Percentiles rank a stretch among this genome's conserved stretches.
Conservation (phyloP, 1,140 invertebrate genomes). For the Pogonus chalceus region DNA sequence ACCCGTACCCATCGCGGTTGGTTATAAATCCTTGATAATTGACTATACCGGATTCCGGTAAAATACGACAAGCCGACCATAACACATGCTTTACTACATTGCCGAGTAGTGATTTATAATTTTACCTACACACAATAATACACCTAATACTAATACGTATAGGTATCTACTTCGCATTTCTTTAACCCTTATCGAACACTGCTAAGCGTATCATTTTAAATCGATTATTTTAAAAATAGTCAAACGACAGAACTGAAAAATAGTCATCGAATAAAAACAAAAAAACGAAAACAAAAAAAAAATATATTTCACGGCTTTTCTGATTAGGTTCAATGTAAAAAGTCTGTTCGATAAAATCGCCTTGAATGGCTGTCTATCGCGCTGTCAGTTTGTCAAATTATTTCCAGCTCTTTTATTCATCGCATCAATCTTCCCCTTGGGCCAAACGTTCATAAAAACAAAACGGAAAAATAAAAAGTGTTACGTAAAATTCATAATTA, state of each 20-base stretch:
- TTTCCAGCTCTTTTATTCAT: neutral
- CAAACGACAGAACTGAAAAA: no score
- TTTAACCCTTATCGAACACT: no score
- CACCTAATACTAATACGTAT: no score
- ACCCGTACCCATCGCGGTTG: neutral
- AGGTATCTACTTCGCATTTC: no score
- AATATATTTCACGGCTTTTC: no score
- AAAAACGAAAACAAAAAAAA: no score
- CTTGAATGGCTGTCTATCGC: slow-evolving; percentile 2
- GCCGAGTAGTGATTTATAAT: neutral
- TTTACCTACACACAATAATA: neutral
- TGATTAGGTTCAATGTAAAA: neutral
- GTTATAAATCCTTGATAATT: slow-evolving; percentile 30
- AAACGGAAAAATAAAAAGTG: neutral
- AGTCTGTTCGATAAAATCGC: neutral
- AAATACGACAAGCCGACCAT: slow-evolving; percentile 2
- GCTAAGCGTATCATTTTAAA: no score
- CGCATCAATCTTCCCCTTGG: neutral
- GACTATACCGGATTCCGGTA: slow-evolving; percentile 15
- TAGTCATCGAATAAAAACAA: no score
- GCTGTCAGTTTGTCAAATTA: slow-evolving; percentile 6
- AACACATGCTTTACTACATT: slow-evolving; percentile 1
- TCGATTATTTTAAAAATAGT: no score
- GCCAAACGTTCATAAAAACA: neutral
- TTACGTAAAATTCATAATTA: slow-evolving; percentile 4